phyloP scores from a whole-genome alignment of 2,797 vertebrate species.

The Micrastur ruficollis region DNA sequence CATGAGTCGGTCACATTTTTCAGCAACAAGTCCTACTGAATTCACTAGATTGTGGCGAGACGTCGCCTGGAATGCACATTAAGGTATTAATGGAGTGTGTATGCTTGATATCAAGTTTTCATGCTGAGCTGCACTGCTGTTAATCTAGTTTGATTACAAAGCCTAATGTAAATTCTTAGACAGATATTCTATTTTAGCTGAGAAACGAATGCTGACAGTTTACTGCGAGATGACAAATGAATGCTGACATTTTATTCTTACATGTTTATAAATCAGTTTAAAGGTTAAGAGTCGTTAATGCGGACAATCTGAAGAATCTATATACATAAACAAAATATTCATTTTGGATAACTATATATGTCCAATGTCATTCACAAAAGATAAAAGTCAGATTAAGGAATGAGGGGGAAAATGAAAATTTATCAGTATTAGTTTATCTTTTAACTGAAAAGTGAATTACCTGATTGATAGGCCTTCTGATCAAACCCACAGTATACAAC shows the following conservation, averaged over 20 bases:
- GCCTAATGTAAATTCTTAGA: constrained; percentile 62
- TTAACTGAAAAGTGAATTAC: constrained; percentile 37
- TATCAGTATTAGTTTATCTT: constrained; percentile 51
- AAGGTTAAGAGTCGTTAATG: constrained; percentile 70
- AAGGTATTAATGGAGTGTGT: constrained; percentile 57
- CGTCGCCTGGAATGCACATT: constrained; percentile 54
- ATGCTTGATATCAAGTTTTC: constrained; percentile 53
- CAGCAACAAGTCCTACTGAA: constrained; percentile 41
- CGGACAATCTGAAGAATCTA: constrained; percentile 52
- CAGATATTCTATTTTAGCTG: constrained; percentile 68
- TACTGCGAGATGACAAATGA: constrained; percentile 70
- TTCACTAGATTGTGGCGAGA: constrained; percentile 32
- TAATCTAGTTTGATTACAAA: constrained; percentile 70
- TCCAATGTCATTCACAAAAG: constrained; percentile 48
- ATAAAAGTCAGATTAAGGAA: constrained; percentile 54
- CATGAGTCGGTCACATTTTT: constrained; percentile 21
- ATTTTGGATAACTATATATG: constrained; percentile 61
- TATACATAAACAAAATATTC: constrained; percentile 68
- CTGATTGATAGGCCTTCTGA: constrained; percentile 35
- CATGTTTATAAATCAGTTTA: constrained; percentile 72
- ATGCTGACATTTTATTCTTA: constrained; percentile 73
- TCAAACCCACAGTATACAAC: not conserved
- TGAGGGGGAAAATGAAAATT: constrained; percentile 37
- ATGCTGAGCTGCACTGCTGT: constrained; percentile 51
- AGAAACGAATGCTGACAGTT: constrained; percentile 72